Conservation (phyloP, 2,113 vertebrate species). For the Delphinus delphis region DNA sequence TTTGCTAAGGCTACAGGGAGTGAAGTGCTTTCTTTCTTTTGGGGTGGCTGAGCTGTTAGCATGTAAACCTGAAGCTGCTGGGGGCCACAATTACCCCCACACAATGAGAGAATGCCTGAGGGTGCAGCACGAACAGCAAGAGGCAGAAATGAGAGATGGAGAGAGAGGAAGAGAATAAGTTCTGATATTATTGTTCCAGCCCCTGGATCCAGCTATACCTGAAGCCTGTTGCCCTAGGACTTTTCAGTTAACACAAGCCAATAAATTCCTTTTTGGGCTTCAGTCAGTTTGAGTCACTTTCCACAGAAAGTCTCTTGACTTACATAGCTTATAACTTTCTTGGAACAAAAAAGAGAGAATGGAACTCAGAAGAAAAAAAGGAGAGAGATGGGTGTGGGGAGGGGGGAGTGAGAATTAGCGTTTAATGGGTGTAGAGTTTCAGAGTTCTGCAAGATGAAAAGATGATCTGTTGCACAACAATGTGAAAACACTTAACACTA, state of each 20-base stretch:
- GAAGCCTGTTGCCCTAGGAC: neutral
- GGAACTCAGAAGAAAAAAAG: neutral
- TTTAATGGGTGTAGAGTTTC: neutral
- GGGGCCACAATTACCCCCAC: neutral
- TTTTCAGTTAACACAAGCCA: neutral
- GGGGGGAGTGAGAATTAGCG: neutral
- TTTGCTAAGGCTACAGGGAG: neutral
- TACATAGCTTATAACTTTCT: neutral
- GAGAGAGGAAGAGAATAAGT: neutral
- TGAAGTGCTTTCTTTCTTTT: neutral
- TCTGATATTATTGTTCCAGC: neutral
- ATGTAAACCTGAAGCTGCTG: neutral
- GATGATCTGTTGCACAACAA: neutral
- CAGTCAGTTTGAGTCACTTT: neutral
- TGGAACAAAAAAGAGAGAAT: neutral
- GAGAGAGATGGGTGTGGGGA: neutral
- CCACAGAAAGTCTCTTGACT: neutral
- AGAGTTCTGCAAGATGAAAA: neutral
- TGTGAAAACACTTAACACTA: neutral
- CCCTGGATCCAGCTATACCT: conserved; percentile 34
- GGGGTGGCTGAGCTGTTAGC: neutral
- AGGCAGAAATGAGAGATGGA: neutral
- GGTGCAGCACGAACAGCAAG: neutral
- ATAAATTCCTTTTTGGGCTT: neutral
- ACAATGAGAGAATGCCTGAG: neutral